Percentiles rank a stretch among this genome's conserved stretches.
These are phyloP conservation scores for Plecotus auritus DNA, from an alignment of 2,113 vertebrate genomes.

Conservation along the genomic window DNA sequence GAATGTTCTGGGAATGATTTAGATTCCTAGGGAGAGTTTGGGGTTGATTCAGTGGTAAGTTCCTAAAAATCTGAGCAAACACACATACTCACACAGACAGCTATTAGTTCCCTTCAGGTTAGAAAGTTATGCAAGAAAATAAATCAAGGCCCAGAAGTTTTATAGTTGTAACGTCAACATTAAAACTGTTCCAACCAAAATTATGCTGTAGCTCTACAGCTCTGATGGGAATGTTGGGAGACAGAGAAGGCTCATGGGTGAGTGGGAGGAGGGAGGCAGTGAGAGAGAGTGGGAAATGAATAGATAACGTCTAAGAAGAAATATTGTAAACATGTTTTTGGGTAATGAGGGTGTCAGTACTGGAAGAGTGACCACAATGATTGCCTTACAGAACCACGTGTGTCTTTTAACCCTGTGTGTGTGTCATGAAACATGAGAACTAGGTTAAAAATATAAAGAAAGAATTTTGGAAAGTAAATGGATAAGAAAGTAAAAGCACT, in stretches of 20 bases:
- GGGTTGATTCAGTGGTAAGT: not conserved
- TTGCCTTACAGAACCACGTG: not conserved
- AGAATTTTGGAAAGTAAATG: not conserved
- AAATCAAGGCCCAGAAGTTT: not conserved
- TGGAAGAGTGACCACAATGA: not conserved
- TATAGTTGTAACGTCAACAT: not conserved
- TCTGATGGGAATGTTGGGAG: not conserved
- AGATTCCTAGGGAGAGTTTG: not conserved
- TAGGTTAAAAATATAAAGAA: constrained; percentile 30
- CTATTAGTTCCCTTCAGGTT: not conserved
- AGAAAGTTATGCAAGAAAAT: not conserved
- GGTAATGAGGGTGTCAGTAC: not conserved
- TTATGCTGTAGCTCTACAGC: not conserved
- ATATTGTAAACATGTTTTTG: not conserved
- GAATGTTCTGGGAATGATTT: not conserved
- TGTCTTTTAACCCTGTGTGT: not conserved
- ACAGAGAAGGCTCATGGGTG: not conserved
- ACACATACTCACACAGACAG: not conserved
- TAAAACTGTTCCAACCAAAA: not conserved
- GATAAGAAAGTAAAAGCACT: not conserved
- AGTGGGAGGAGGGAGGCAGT: not conserved
- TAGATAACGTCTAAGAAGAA: not conserved
- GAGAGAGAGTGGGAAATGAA: not conserved
- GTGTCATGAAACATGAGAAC: not conserved
- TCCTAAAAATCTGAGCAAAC: not conserved